Percentiles rank a stretch among this genome's conserved stretches.
phyloP scores from a whole-genome alignment of 2,797 vertebrate species.

The Ceryle rudis region DNA sequence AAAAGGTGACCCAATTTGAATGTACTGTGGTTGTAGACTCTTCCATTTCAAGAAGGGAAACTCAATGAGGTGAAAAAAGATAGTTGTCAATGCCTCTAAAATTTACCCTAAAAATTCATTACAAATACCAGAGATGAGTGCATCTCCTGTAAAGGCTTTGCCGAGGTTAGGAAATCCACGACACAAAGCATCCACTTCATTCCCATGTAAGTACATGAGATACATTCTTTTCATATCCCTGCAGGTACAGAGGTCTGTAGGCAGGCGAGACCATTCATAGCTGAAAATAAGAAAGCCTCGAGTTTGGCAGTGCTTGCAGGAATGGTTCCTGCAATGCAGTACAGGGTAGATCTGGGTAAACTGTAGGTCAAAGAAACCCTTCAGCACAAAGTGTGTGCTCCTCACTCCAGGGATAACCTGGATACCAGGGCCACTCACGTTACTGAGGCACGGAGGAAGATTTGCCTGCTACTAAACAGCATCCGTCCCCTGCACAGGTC shows the following conservation, averaged over 20 bases:
- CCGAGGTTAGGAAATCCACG: background rate
- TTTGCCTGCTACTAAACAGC: background rate
- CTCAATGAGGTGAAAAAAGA: background rate
- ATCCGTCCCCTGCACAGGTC: background rate
- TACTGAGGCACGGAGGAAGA: background rate
- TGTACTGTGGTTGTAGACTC: background rate
- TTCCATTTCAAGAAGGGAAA: background rate
- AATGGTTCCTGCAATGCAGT: background rate
- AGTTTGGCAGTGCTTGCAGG: background rate
- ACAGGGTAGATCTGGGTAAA: background rate
- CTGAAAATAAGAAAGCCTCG: background rate
- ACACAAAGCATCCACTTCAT: background rate
- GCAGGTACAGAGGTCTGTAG: background rate
- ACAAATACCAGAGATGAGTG: background rate
- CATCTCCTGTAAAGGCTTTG: background rate
- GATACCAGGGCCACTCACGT: background rate
- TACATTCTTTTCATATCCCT: background rate
- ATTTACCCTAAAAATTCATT: background rate
- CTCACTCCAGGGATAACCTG: background rate
- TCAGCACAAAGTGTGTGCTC: background rate
- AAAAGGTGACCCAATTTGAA: background rate
- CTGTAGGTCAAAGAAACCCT: background rate
- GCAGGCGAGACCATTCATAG: background rate
- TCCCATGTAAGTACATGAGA: background rate
- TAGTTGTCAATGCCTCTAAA: background rate